Percentiles rank a stretch among this genome's conserved stretches.
Conservation (phyloP, 2,113 vertebrate genomes). For the Vidua macroura region DNA sequence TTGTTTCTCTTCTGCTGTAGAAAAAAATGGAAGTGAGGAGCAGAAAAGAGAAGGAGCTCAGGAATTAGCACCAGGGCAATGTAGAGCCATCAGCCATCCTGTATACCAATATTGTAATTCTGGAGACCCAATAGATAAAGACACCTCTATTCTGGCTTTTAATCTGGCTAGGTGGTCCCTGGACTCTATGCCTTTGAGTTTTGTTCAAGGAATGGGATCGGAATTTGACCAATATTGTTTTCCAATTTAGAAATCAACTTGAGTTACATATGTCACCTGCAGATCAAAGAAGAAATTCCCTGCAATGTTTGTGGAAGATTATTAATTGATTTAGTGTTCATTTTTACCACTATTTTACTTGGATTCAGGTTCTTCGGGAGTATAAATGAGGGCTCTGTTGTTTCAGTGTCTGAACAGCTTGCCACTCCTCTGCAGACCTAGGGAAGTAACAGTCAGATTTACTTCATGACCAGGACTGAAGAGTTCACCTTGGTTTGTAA, state of each 20-base stretch:
- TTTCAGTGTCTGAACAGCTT: neutral
- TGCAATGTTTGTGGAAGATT: neutral
- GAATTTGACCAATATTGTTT: neutral
- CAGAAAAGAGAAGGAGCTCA: neutral
- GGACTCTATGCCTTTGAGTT: neutral
- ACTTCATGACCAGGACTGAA: neutral
- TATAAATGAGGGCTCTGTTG: neutral
- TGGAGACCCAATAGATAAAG: rapidly evolving
- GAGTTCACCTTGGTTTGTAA: neutral
- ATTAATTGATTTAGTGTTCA: neutral
- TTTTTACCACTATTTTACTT: neutral
- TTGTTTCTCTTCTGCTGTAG: neutral
- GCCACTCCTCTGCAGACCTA: neutral
- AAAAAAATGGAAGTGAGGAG: neutral
- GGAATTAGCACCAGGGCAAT: rapidly evolving
- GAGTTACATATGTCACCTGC: neutral
- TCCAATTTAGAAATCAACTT: neutral
- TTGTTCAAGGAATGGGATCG: neutral
- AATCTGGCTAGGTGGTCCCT: neutral
- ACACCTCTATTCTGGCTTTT: neutral
- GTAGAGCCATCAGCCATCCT: neutral
- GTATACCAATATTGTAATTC: neutral
- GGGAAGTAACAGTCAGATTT: neutral
- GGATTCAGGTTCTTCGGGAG: neutral
- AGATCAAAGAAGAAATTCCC: neutral